Percentiles rank a stretch among this genome's conserved stretches.
These are phyloP conservation scores for Drosophila limbata DNA, from an alignment of 2,888 invertebrate genomes.

Conservation along the genomic window DNA sequence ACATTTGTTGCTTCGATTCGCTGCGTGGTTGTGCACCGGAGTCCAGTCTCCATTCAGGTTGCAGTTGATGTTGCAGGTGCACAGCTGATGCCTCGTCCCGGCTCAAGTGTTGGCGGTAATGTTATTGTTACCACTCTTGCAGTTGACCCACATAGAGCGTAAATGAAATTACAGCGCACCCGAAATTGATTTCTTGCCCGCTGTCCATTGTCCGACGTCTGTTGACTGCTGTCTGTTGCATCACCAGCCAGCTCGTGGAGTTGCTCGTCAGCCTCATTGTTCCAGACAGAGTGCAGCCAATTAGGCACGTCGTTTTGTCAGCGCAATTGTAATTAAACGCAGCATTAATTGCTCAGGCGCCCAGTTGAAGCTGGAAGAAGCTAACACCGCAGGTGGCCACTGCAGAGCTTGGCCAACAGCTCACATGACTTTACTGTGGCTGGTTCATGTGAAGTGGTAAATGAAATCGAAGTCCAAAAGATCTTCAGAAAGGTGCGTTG, in stretches of 20 bases:
- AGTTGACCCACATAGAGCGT: slow-evolving; percentile 71
- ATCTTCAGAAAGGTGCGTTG: slow-evolving; percentile 36
- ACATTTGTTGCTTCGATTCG: slow-evolving; percentile 58
- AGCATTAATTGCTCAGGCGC: slow-evolving; percentile 63
- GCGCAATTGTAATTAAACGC: slow-evolving; percentile 64
- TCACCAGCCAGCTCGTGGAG: slow-evolving; percentile 36
- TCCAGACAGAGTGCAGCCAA: slow-evolving; percentile 45
- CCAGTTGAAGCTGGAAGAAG: slow-evolving; percentile 30
- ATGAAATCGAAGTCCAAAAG: slow-evolving; percentile 27
- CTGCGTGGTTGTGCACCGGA: slow-evolving; percentile 51
- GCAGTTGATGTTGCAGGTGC: slow-evolving; percentile 33
- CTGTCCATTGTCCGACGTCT: background rate
- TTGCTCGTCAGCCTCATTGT: background rate
- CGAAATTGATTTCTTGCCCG: slow-evolving; percentile 59
- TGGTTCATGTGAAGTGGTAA: slow-evolving; percentile 7
- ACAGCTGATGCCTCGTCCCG: slow-evolving; percentile 1
- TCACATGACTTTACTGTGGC: background rate
- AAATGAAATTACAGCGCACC: slow-evolving; percentile 66
- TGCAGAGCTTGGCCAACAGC: slow-evolving; percentile 8
- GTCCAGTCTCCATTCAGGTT: slow-evolving; percentile 2
- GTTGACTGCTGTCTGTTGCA: slow-evolving; percentile 52
- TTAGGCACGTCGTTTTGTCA: slow-evolving; percentile 60
- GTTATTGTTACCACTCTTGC: slow-evolving; percentile 70
- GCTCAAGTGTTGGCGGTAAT: slow-evolving; percentile 68
- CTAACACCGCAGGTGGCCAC: slow-evolving; percentile 49